Evolutionary conservation across 2,797 vertebrate species (phyloP).

Genomic region (Brotula barbata): DNA sequence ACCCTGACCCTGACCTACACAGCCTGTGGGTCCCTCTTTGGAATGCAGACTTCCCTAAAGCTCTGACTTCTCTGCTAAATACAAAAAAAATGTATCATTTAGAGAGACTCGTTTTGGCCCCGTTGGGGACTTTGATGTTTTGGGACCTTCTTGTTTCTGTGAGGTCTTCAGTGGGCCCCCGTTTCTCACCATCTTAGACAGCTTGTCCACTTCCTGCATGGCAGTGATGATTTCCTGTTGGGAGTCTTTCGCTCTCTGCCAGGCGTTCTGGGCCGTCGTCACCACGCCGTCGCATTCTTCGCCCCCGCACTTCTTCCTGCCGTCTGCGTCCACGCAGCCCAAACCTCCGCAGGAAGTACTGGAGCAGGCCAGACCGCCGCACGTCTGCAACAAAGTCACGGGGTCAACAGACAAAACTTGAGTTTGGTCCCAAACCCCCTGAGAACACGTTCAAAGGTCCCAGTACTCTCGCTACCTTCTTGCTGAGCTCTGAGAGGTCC

Average conservation of each 20-base stretch:
- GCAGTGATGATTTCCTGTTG: slow-evolving; percentile 87
- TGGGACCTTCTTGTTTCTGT: no score
- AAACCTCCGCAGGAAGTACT: slow-evolving; percentile 87
- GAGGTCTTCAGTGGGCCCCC: no score
- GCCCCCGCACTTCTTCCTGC: slow-evolving; percentile 84
- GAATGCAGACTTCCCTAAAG: no score
- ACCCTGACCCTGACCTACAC: no score
- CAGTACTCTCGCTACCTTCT: slow-evolving; percentile 78
- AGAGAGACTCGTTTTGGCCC: no score
- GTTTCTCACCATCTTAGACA: slow-evolving; percentile 89
- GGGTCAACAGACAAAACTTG: neutral
- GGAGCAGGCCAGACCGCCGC: slow-evolving; percentile 84
- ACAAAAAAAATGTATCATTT: no score
- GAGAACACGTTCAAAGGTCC: no score
- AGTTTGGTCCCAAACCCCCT: no score
- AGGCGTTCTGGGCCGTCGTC: slow-evolving; percentile 79
- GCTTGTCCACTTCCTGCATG: slow-evolving; percentile 92
- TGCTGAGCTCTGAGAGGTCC: slow-evolving; percentile 84
- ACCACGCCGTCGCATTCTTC: slow-evolving; percentile 85
- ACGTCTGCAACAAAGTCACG: slow-evolving; percentile 77
- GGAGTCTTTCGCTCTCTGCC: slow-evolving; percentile 86
- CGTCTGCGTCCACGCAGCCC: slow-evolving; percentile 82
- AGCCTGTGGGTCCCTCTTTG: no score
- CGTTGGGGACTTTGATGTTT: no score
- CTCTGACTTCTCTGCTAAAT: no score